phyloP scores from a whole-genome alignment of 2,113 vertebrate species.

The Enhydra lutris region DNA sequence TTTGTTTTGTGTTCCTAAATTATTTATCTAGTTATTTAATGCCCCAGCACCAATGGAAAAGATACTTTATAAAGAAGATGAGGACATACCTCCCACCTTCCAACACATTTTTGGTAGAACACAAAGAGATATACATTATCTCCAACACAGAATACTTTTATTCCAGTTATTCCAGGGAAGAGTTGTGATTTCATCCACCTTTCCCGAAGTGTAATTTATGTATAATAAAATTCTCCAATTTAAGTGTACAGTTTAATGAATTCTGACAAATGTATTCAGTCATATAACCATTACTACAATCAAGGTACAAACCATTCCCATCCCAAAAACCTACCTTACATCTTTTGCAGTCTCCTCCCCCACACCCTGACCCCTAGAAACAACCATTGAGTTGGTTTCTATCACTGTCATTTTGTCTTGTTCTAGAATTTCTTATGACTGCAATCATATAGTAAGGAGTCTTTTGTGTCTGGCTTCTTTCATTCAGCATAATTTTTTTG shows the following conservation, averaged over 20 bases:
- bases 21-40: not conserved
- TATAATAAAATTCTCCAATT: not conserved
- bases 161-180: not conserved
- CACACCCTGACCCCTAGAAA: not conserved
- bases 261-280: not conserved
- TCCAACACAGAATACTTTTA: not conserved
- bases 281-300: not conserved
- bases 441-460: not conserved
- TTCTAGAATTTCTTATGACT: not conserved
- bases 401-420: not conserved
- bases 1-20: slow-evolving; percentile 40
- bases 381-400: not conserved
- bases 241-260: not conserved
- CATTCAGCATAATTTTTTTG: slow-evolving; percentile 14
- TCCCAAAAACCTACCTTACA: not conserved
- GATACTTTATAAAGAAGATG: not conserved
- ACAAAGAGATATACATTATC: not conserved
- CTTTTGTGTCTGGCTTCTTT: not conserved
- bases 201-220: not conserved
- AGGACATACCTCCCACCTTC: not conserved
- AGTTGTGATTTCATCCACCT: not conserved
- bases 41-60: not conserved
- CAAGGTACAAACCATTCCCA: not conserved
- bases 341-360: not conserved
- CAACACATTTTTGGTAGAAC: not conserved